Evolutionary conservation across 1,140 invertebrate species (phyloP), one percentile per base, ranked within the genome.

Genomic region (Rhysida immarginata): DNA sequence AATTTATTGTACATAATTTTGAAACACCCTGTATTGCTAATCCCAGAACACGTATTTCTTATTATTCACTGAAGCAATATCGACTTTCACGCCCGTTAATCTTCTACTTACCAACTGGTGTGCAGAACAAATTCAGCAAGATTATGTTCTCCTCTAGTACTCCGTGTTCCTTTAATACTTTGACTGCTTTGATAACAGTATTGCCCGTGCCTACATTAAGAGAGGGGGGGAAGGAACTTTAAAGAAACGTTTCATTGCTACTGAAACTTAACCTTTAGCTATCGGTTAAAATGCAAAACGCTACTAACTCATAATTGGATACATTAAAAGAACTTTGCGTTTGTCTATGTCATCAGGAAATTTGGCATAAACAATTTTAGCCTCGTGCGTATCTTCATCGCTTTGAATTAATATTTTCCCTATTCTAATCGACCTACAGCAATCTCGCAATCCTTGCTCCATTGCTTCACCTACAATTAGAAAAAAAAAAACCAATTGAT

Each of bases 401-500:
- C 85, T 94, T 70, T 96, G 91, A n/a, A 98, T 88, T 51, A 99
- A 71, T 64, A 98, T 97, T 76, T 98, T 98, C 24, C 94, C 96
- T 61, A 98, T 97, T 57, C 90, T 77, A 64, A 98, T 98, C 8
- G 92, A 96, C 3, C 95, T 80, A 73, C 95, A 98, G 71, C 95
- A 99, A 68, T 98, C 94, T 49, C 95, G 73, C 18, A 99, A 72
- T 21, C 94, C 94, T 79, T 87, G 71, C 48, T 99, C 96, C 96
- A 99, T 99, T 20, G 94, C 93, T 71, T 99, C 96, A 46, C 95
- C 76, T 74, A 51, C 18, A 58, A 50, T 42, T 5, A 1, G 14
- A 20, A 23, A 26, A 21, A 18, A 35, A 53, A 0, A n/a, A n/a
- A n/a, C n/a, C n/a, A n/a, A n/a, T n/a, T n/a, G n/a, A n/a, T n/a